Base-by-base conservation (phyloP, 2,797 vertebrate genomes). In the Nasua narica region DNA sequence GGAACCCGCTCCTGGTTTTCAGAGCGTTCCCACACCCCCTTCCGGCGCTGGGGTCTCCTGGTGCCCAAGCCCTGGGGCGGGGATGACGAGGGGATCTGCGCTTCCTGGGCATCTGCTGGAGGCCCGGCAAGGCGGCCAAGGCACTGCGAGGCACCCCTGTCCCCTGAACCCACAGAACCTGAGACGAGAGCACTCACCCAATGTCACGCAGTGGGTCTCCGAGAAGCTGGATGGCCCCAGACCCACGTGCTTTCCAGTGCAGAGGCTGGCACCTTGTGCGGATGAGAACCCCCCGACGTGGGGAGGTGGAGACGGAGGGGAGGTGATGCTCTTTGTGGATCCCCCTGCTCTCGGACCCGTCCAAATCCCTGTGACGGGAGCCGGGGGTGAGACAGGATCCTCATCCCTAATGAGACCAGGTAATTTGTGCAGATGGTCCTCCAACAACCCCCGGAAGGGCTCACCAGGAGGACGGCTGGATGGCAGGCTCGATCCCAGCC, bases 201-300 rank as follows among this genome's bases (percentile, higher is more conserved):
- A 32, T 52, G 50, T 11, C 79, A 54, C 46, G 8, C 18, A 67
- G 69, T 29, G 32, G 29, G 14, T 32, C 14, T 25, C 37, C 16
- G 35, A 5, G 79, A 19, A 14, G 13, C 37, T 35, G n/a, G 25
- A 12, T 11, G 37, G 9, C 21, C 27, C 35, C 58, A 29, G 74
- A 78, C 6, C 23, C 25, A 23, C 0, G 0, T 4, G 10, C 15
- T n/a, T n/a, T n/a, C 67, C n/a, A 2, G 23, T 5, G 8, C 5
- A 27, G 7, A 91, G 27, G 16, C 1, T 48, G 32, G n/a, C 56
- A 35, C 29, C 46, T n/a, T 12, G 35, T 3, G 29, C 27, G 8
- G 35, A 54, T 7, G 0, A 46, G 35, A 37, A 19, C 12, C 10
- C 10, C 52, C 27, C 15, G 37, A 40, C 1, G 0, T 8, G 0